Percentiles rank a stretch among this genome's conserved stretches.
Evolutionary conservation across 2,888 invertebrate genomes (phyloP).

Genomic region (Silvanus unidentatus): DNA sequence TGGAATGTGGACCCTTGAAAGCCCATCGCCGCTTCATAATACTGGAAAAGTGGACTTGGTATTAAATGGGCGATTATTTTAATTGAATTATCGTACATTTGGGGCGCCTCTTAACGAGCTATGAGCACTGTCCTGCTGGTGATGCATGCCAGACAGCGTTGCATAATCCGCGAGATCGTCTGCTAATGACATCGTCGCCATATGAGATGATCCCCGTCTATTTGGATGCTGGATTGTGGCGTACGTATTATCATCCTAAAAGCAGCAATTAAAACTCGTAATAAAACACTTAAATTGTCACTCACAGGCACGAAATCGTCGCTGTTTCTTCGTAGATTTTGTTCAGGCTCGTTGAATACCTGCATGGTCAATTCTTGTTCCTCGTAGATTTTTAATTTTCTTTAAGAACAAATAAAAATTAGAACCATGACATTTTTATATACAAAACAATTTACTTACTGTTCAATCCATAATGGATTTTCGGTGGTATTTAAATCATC

Average conservation of each 20-base stretch:
- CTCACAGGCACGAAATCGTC: constrained; percentile 49
- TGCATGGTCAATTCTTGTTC: constrained; percentile 92
- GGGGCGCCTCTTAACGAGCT: constrained; percentile 52
- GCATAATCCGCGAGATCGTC: constrained; percentile 60
- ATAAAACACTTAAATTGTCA: constrained; percentile 10
- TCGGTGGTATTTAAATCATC: constrained; percentile 85
- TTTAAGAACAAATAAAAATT: constrained; percentile 34
- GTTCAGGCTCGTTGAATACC: constrained; percentile 75
- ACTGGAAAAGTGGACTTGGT: constrained; percentile 40
- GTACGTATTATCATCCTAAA: constrained; percentile 69
- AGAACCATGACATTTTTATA: neutral
- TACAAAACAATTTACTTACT: constrained; percentile 50
- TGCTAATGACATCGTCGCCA: constrained; percentile 44
- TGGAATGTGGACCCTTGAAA: constrained; percentile 70
- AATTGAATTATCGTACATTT: constrained; percentile 43
- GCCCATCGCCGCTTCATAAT: constrained; percentile 58
- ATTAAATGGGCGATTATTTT: neutral
- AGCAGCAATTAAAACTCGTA: constrained; percentile 15
- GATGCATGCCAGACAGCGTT: constrained; percentile 51
- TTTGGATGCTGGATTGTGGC: constrained; percentile 70
- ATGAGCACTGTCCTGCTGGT: constrained; percentile 44
- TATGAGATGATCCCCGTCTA: constrained; percentile 46
- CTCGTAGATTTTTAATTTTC: constrained; percentile 81
- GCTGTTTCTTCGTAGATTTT: constrained; percentile 48
- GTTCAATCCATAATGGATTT: constrained; percentile 89